Evolutionary conservation across 2,113 vertebrate species (phyloP).

Genomic region (Bucco capensis): DNA sequence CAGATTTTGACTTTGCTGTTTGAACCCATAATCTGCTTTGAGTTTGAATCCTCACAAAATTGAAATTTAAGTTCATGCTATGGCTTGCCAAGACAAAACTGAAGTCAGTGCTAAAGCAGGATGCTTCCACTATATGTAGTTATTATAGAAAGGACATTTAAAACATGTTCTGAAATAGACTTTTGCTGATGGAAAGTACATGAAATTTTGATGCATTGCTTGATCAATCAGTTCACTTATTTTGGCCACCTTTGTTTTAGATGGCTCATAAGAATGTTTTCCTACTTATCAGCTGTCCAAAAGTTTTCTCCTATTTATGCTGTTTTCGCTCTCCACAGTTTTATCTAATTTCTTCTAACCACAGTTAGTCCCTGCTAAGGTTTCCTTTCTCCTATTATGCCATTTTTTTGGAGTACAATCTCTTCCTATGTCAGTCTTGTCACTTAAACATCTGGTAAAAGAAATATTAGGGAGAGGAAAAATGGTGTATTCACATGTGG

Average conservation of each 20-base stretch:
- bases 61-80: not conserved
- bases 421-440: not conserved
- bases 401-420: not conserved
- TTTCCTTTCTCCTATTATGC: not conserved
- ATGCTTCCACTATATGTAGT: not conserved
- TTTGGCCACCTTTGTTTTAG: not conserved
- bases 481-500: rapidly evolving
- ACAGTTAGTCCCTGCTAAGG: not conserved
- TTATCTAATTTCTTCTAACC: not conserved
- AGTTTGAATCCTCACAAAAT: not conserved
- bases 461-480: not conserved
- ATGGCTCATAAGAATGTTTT: not conserved
- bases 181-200: not conserved
- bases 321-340: not conserved
- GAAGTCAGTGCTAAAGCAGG: not conserved
- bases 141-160: not conserved
- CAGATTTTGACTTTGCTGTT: not conserved
- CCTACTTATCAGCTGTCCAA: not conserved
- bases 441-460: not conserved
- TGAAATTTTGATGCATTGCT: not conserved
- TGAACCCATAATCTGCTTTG: not conserved
- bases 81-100: not conserved
- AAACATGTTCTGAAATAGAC: not conserved
- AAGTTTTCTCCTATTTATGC: not conserved
- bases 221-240: not conserved